Conservation (phyloP, 2,888 invertebrate genomes). For the Caenorhabditis sp. region DNA sequence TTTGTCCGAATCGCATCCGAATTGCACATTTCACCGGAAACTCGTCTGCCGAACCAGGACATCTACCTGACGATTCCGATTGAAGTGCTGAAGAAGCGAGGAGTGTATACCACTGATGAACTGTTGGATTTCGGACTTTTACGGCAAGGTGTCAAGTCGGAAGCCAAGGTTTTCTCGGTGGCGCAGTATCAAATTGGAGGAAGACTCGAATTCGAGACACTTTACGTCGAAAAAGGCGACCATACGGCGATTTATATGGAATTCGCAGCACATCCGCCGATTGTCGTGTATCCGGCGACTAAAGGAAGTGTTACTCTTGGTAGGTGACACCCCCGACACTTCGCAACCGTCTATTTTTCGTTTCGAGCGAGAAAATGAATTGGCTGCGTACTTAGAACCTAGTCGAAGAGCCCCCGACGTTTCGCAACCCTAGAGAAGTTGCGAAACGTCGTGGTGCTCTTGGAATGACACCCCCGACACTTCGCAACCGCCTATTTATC, state of each 20-base stretch:
- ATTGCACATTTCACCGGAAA: constrained; percentile 18
- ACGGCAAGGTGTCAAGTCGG: constrained; percentile 87
- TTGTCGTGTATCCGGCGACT: constrained; percentile 70
- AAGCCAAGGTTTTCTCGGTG: constrained; percentile 86
- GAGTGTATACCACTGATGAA: constrained; percentile 90
- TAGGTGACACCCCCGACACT: no score
- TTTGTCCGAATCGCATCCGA: constrained; percentile 72
- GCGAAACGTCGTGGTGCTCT: no score
- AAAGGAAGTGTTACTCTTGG: constrained; percentile 37
- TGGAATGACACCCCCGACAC: no score
- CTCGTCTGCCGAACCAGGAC: constrained; percentile 20
- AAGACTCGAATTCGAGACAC: constrained; percentile 85
- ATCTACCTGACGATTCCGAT: constrained; percentile 64
- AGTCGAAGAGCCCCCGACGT: no score
- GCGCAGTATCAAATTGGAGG: constrained; percentile 87
- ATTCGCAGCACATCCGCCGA: constrained; percentile 79
- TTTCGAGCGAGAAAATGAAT: no score
- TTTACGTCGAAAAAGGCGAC: constrained; percentile 76
- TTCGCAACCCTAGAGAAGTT: no score
- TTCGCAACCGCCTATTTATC: no score
- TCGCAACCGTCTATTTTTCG: no score
- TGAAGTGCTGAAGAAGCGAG: constrained; percentile 84
- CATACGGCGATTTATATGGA: constrained; percentile 77
- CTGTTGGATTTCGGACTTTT: constrained; percentile 90
- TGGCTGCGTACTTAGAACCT: no score